A percentile compares a stretch with the other conserved stretches of the same genome.
These are phyloP conservation scores for Apodemia mormo DNA, from an alignment of 2,888 invertebrate species.

Conservation along the genomic window DNA sequence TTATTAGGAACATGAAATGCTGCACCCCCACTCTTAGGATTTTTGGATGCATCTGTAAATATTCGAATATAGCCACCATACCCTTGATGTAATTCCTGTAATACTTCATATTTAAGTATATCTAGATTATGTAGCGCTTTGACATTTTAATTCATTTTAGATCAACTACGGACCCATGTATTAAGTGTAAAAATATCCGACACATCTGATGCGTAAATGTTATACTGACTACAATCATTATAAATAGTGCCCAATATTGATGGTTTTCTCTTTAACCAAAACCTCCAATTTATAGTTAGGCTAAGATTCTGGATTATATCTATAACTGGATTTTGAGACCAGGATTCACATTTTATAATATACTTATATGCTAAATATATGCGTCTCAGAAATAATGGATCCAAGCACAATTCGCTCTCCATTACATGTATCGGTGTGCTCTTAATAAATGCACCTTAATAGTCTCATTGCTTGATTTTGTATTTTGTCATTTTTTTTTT, in stretches of 20 bases:
- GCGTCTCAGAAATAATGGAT: slow-evolving; percentile 26
- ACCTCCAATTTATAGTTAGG: neutral
- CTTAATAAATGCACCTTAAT: slow-evolving; percentile 30
- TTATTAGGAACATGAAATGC: slow-evolving; percentile 23
- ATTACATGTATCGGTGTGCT: slow-evolving; percentile 30
- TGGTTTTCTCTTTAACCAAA: neutral
- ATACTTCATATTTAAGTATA: neutral
- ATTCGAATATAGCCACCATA: neutral
- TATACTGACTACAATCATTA: neutral
- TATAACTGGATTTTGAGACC: neutral
- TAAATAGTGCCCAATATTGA: neutral
- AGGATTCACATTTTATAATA: neutral
- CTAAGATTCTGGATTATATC: neutral
- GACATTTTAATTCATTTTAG: neutral
- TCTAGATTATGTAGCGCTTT: neutral
- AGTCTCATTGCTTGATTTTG: slow-evolving; percentile 29
- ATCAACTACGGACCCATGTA: too few species aligned
- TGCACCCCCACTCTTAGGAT: slow-evolving; percentile 9
- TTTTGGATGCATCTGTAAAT: slow-evolving; percentile 17
- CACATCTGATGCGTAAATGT: neutral
- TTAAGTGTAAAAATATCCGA: too few species aligned
- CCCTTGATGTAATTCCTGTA: neutral
- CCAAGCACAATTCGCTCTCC: slow-evolving; percentile 28
- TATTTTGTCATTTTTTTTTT: too few species aligned
- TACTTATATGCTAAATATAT: slow-evolving; percentile 26